A percentile compares a stretch with the other conserved stretches of the same genome.
These are phyloP conservation scores for Trachythela sp. DNA, from an alignment of 64 coral and sea anemone species.

Conservation along the genomic window DNA sequence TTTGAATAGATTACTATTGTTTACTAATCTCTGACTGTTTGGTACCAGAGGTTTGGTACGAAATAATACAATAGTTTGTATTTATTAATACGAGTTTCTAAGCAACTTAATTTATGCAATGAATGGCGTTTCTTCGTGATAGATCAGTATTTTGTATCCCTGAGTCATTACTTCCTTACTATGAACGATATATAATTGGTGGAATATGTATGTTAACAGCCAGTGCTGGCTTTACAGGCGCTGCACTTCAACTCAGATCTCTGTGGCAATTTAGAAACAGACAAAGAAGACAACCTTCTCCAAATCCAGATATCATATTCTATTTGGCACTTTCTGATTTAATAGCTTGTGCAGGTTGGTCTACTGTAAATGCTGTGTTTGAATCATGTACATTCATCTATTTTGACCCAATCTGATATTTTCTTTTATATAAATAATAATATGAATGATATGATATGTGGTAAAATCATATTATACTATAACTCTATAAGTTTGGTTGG, in stretches of 20 bases:
- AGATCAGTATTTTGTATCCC: neutral
- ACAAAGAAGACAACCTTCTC: neutral
- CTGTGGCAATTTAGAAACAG: neutral
- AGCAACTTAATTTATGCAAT: neutral
- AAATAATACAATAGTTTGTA: no score
- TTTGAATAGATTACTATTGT: no score
- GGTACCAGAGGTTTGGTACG: no score
- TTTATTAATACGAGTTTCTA: no score
- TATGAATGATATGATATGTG: no score
- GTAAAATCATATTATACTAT: no score
- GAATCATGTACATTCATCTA: no score
- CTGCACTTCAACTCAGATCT: neutral
- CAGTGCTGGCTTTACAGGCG: neutral
- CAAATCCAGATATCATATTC: neutral
- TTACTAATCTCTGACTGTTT: no score
- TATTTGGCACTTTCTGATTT: neutral
- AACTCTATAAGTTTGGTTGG: no score
- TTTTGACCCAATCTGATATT: no score
- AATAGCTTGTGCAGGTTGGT: neutral
- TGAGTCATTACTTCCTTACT: neutral
- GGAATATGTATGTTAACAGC: neutral
- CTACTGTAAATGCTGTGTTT: neutral
- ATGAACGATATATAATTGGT: neutral
- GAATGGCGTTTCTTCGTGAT: conserved; percentile 22
- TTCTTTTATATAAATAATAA: no score